These are phyloP conservation scores for Sphaerodactylus townsendi DNA, from an alignment of 2,113 vertebrate genomes.

Conservation along the genomic window DNA sequence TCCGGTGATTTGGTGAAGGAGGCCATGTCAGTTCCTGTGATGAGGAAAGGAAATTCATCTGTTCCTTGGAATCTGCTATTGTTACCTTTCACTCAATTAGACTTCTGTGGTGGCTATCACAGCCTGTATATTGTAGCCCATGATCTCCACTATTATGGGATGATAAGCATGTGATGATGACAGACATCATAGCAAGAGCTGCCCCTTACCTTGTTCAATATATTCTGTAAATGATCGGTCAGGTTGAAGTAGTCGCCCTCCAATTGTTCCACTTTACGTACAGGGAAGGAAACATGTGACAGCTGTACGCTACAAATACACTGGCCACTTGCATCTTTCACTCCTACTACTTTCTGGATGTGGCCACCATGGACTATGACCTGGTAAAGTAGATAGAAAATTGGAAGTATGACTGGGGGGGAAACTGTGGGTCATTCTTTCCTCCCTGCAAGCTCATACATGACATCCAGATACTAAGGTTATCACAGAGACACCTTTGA, in stretches of 20 bases:
- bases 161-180: background rate
- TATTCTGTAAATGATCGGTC: background rate
- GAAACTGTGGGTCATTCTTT: background rate
- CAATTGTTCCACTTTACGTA: background rate
- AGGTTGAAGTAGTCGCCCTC: background rate
- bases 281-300: background rate
- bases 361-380: background rate
- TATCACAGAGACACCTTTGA: background rate
- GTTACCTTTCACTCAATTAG: background rate
- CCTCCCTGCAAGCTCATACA: background rate
- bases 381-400: background rate
- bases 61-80: background rate
- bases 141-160: background rate
- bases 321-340: background rate
- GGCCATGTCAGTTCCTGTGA: background rate
- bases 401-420: background rate
- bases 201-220: conserved; percentile 1
- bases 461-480: background rate
- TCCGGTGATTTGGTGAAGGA: background rate
- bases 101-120: background rate
- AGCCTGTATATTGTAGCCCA: background rate
- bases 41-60: background rate
- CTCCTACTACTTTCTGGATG: background rate
- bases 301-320: conserved; percentile 13
- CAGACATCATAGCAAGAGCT: background rate